Conservation (phyloP, 2,113 vertebrate genomes). For the Glareola pratincola region DNA sequence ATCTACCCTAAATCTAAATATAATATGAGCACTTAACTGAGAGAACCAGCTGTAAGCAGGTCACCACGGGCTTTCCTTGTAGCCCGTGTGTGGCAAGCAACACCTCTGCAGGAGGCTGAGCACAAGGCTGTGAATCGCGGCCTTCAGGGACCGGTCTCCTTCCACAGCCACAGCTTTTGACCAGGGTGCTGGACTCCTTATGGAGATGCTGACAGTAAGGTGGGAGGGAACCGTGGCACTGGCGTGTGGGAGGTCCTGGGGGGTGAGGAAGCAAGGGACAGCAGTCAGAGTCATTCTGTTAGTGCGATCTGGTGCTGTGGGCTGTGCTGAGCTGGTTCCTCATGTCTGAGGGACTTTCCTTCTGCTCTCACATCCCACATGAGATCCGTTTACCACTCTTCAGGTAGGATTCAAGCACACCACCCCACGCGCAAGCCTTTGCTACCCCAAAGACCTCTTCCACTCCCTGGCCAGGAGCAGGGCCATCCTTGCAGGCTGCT, state of each 20-base stretch:
- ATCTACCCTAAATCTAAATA: background rate
- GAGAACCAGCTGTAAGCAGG: background rate
- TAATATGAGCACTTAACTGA: background rate
- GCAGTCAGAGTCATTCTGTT: background rate
- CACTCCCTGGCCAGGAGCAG: background rate
- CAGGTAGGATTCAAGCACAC: background rate
- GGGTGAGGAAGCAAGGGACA: background rate
- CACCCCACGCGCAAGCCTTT: background rate
- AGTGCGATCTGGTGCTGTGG: background rate
- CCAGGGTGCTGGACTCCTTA: background rate
- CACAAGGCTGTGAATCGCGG: rapidly evolving
- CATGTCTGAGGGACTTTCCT: background rate
- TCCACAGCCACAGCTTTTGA: background rate
- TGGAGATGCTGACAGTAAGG: background rate
- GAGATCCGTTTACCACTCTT: background rate
- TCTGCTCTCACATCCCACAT: background rate
- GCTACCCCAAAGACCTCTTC: background rate
- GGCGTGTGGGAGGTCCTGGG: rapidly evolving
- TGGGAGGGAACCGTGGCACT: background rate
- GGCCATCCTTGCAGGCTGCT: background rate
- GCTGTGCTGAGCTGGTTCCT: background rate
- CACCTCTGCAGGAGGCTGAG: rapidly evolving
- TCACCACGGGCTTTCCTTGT: background rate
- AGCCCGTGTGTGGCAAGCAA: background rate
- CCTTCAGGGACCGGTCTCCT: background rate